Evolutionary conservation across 1,140 invertebrate genomes (phyloP), one percentile per base, ranked within the genome.

Genomic region (Calephelis virginiensis): DNA sequence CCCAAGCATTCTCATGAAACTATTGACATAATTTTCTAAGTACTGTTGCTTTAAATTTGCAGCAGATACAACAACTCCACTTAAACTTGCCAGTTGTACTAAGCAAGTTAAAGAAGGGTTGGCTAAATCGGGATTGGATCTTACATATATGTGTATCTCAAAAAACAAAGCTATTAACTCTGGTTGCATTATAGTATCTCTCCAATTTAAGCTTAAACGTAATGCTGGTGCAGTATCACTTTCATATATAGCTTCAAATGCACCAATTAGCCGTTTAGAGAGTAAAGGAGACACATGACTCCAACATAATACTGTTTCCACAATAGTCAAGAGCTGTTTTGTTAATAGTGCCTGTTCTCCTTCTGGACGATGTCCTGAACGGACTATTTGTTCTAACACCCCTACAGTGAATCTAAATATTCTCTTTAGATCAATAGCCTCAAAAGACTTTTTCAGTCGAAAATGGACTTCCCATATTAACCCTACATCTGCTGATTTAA

Each of bases 401-500:
- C 85, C 78, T 61, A 91, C 86, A 62, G 84, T 86, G 73, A 91
- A 91, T 69, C 87, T 92, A 83, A 98, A 97, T 76, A 98, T 97
- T 71, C 94, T 93, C 75, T 95, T 95, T 67, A 98, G 89, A 83
- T 97, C 95, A 67, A 92, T 93, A 43, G 91, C 93, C 92, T 98
- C 96, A 93, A 98, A 98, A 50, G 95, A 93, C 76, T 94, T 95
- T 85, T 98, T 98, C 37, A 96, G 94, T 81, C 94, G 94, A 72
- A 95, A 95, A 87, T 98, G 96, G n/a, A 95, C 93, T 89, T 97
- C 96, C 95, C 95, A 97, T 12, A 96, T 95, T 49, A 98, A 85
- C 9, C 96, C 96, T 50, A 97, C 94, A 91, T 97, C 96, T 17
- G 96, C 95, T 8, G 96, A 96, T 82, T 97, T 95, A 0, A 95